Percentiles rank a stretch among this genome's conserved stretches.
Conservation (phyloP, 2,797 vertebrate species). For the Brachymystax lenok region DNA sequence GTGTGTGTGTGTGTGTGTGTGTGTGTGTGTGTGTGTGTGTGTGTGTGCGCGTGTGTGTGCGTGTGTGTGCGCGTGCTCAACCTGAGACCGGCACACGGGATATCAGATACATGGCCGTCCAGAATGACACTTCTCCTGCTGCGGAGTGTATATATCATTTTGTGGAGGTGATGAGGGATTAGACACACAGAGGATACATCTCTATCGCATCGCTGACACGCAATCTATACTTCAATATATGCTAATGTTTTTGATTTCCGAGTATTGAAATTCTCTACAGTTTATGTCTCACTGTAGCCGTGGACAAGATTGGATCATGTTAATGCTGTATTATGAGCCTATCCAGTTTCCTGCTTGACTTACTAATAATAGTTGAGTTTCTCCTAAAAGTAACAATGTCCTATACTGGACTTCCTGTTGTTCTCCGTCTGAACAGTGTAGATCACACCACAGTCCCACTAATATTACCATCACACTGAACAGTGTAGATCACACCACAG, state of each 20-base stretch:
- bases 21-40: not conserved
- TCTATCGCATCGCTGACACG: conserved; percentile 28
- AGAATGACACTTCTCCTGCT: conserved; percentile 41
- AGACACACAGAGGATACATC: conserved; percentile 27
- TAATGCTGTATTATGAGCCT: not conserved
- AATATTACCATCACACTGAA: too few species aligned
- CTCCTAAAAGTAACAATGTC: too few species aligned
- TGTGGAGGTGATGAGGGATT: conserved; percentile 33
- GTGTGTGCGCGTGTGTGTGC: not conserved
- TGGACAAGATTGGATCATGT: not conserved
- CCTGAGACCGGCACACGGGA: conserved; percentile 49
- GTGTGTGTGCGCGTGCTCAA: conserved; percentile 30
- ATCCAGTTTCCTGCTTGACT: not conserved
- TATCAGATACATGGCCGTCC: conserved; percentile 41
- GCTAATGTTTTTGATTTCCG: not conserved
- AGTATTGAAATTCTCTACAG: conserved; percentile 13
- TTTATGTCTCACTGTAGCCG: conserved; percentile 9
- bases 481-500: too few species aligned
- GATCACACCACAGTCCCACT: too few species aligned
- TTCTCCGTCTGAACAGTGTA: not conserved
- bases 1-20: not conserved
- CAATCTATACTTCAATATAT: conserved; percentile 26
- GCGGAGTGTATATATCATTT: conserved; percentile 20
- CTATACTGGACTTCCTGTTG: not conserved
- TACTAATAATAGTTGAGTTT: too few species aligned